Conservation (phyloP, 2,113 vertebrate genomes). For the Nerophis ophidion region DNA sequence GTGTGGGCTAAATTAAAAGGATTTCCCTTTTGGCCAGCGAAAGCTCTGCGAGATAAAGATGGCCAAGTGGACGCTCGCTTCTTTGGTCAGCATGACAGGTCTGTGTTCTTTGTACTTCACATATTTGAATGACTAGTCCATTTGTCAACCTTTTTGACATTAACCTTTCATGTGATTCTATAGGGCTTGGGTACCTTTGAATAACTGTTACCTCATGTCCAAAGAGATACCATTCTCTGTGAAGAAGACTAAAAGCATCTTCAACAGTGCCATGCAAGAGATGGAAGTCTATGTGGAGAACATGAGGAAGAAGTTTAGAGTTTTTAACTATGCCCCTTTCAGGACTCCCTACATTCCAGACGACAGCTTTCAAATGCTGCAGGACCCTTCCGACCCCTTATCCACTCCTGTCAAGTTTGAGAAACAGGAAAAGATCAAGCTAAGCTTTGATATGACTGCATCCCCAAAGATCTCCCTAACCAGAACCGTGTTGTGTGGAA, state of each 20-base stretch:
- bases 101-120: constrained; percentile 29
- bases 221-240: constrained; percentile 99
- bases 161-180: neutral
- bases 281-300: constrained; percentile 99
- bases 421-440: constrained; percentile 93
- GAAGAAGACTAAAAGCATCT: constrained; percentile 99
- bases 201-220: constrained; percentile 99
- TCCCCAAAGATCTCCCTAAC: constrained; percentile 90
- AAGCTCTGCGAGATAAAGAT: constrained; percentile 96
- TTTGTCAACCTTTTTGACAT: constrained; percentile 1
- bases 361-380: constrained; percentile 95
- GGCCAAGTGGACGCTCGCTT: constrained; percentile 97
- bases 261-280: constrained; percentile 99
- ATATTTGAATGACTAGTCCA: neutral
- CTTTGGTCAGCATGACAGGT: constrained; percentile 99
- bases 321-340: constrained; percentile 97
- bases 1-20: constrained; percentile 99
- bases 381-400: constrained; percentile 85
- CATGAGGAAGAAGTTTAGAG: constrained; percentile 90
- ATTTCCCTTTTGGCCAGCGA: constrained; percentile 98
- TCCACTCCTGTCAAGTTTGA: constrained; percentile 85
- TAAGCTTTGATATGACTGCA: constrained; percentile 92
- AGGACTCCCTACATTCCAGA: constrained; percentile 95
- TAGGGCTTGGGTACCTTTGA: constrained; percentile 98
- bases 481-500: constrained; percentile 75